Conservation (phyloP, 2,888 invertebrate species). For the Eustalomyia histrio region DNA sequence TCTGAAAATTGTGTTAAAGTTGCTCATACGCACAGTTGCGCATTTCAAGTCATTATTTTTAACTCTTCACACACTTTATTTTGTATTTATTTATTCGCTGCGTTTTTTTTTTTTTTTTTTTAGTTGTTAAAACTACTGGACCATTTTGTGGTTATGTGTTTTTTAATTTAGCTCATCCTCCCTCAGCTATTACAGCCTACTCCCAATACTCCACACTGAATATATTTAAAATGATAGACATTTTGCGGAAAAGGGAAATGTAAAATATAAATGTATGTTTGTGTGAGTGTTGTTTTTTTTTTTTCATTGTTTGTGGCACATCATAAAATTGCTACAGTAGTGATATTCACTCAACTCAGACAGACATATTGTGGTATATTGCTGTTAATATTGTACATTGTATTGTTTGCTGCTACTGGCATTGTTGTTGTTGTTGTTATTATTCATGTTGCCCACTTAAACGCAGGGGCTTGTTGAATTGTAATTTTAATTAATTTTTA, state of each 20-base stretch:
- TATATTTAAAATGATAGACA: conserved; percentile 30
- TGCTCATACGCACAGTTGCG: conserved; percentile 75
- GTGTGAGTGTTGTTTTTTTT: no score
- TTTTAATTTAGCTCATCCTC: not conserved
- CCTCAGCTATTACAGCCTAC: not conserved
- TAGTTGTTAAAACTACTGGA: conserved; percentile 30
- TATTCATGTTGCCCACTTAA: conserved; percentile 14
- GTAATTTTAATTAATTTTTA: conserved; percentile 62
- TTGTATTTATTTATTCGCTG: not conserved
- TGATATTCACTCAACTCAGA: conserved; percentile 3
- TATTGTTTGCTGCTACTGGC: conserved; percentile 29
- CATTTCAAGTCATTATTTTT: conserved; percentile 58
- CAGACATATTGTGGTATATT: conserved; percentile 6
- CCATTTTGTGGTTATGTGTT: conserved; percentile 27
- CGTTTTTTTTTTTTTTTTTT: conserved; percentile 19
- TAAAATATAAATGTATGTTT: conserved; percentile 9
- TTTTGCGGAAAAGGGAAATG: conserved; percentile 25
- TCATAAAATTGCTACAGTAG: conserved; percentile 13
- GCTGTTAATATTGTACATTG: conserved; percentile 6
- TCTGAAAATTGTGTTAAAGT: conserved; percentile 72
- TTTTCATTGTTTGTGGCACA: conserved; percentile 30
- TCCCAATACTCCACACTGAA: conserved; percentile 2
- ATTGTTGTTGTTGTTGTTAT: conserved; percentile 31
- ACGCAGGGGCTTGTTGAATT: conserved; percentile 40
- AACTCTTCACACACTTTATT: conserved; percentile 10